Percentiles rank a stretch among this genome's conserved stretches.
phyloP scores from a whole-genome alignment of 1,140 invertebrate species.

The Drosophila triauraria region DNA sequence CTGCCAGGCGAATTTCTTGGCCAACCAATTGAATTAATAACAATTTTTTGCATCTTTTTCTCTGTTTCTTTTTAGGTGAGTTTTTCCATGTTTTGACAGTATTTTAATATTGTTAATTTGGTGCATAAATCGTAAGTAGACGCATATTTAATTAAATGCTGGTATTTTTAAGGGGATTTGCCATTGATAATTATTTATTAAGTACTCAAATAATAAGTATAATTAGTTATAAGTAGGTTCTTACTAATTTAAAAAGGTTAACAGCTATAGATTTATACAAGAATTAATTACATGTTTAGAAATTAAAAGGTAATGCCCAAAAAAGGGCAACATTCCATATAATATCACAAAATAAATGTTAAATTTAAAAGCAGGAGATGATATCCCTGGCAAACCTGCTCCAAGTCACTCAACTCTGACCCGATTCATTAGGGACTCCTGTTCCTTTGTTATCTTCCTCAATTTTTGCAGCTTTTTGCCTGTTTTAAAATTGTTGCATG shows the following conservation, averaged over 20 bases:
- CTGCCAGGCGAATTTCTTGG: constrained; percentile 22
- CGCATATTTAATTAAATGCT: constrained; percentile 5
- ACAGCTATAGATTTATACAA: too few species aligned
- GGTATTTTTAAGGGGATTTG: too few species aligned
- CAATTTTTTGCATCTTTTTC: not conserved
- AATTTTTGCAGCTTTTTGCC: constrained; percentile 2
- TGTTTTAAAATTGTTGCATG: constrained; percentile 4
- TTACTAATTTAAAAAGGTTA: too few species aligned
- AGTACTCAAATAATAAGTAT: not conserved
- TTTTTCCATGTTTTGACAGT: constrained; percentile 16
- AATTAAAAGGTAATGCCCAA: too few species aligned
- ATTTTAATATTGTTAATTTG: not conserved
- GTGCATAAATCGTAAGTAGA: constrained; percentile 22
- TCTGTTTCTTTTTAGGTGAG: constrained; percentile 42
- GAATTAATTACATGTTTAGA: too few species aligned
- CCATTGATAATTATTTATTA: not conserved
- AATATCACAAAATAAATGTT: too few species aligned
- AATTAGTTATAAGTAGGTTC: not conserved
- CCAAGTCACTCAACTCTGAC: not conserved
- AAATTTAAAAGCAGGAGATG: too few species aligned
- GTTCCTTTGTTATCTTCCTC: not conserved
- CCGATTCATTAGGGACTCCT: constrained; percentile 13
- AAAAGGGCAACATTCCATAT: too few species aligned
- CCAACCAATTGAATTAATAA: constrained; percentile 36
- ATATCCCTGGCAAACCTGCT: too few species aligned